phyloP scores from a whole-genome alignment of 2,113 vertebrate species.

The Oryzias celebensis region DNA sequence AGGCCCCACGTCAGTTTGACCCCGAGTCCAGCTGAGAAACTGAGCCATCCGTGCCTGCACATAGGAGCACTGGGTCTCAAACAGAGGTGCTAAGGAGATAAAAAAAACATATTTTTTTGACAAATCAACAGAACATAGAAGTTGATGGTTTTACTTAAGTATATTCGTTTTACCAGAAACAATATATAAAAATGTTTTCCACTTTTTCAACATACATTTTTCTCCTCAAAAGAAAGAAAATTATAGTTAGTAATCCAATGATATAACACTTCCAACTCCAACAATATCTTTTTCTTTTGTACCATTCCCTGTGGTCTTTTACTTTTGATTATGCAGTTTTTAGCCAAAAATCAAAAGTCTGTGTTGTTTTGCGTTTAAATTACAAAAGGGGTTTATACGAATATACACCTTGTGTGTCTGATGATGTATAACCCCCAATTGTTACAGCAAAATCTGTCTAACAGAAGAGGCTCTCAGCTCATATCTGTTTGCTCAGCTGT shows the following conservation, averaged over 20 bases:
- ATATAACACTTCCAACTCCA: conserved; percentile 3
- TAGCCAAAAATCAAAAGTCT: too few relatives aligned
- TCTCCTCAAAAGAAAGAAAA: conserved; percentile 30
- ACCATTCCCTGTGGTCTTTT: too few relatives aligned
- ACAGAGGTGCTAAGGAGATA: conserved; percentile 82
- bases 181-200: conserved; percentile 17
- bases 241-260: conserved; percentile 8
- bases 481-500: too few relatives aligned
- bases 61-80: conserved; percentile 89
- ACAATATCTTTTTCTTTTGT: too few relatives aligned
- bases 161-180: neutral
- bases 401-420: too few relatives aligned
- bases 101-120: neutral
- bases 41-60: conserved; percentile 83
- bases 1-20: conserved; percentile 69
- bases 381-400: too few relatives aligned
- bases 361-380: too few relatives aligned
- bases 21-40: conserved; percentile 84
- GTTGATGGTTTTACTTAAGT: conserved; percentile 3
- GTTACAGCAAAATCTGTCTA: too few relatives aligned
- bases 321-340: too few relatives aligned
- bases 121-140: neutral
- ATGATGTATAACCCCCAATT: too few relatives aligned
- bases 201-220: conserved; percentile 13
- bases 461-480: too few relatives aligned